Evolutionary conservation across 2,888 invertebrate genomes (phyloP), one percentile per base, ranked within the genome.

Genomic region (Aquatica leii): DNA sequence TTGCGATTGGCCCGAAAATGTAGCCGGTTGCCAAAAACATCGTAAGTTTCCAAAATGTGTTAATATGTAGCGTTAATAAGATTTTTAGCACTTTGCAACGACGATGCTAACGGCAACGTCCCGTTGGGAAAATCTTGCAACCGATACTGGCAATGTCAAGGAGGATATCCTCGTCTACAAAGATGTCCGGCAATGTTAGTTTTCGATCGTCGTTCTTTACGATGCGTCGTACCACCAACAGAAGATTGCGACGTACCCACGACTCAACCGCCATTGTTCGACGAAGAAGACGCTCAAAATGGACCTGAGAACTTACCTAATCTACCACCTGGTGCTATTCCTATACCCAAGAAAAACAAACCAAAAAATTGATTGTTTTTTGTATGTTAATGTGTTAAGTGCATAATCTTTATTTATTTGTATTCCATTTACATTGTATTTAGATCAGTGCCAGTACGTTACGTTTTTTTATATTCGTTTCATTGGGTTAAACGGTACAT

Each of bases 1-100:
- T 50, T 95, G 95, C 80, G 95, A 95, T 81, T 95, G 95, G 95
- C 95, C 95, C 0, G 94, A 95, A 77, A 94, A 95, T 79, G 95
- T 95, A 0, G 94, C 93, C 56, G 95, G 95, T 56, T 95, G 95
- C 78, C 95, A 95, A 80, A 95, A 95, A 78, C 95, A 95, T 84
- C 95, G 95, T 95, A 82, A 91, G 93, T 89, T 4, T 24, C 24
- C 24, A 2, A 73, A 5, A 35, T 4, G 20, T 17, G 14, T 24
- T 2, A 11, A 18, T 20, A 18, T 3, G 3, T 2, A 20, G 18
- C 17, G 18, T 20, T 17, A 48, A 20, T 18, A 6, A 43, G 2
- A 14, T 60, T 85, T 84, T 51, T 83, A 95, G 95, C 95, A 62
- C 89, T 95, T 54, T 95, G 95, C 82, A 94, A 94, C 78, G 94